A percentile compares a stretch with the other conserved stretches of the same genome.
phyloP scores from a whole-genome alignment of 2,888 invertebrate genomes.

The Amphipyra tragopoginis region DNA sequence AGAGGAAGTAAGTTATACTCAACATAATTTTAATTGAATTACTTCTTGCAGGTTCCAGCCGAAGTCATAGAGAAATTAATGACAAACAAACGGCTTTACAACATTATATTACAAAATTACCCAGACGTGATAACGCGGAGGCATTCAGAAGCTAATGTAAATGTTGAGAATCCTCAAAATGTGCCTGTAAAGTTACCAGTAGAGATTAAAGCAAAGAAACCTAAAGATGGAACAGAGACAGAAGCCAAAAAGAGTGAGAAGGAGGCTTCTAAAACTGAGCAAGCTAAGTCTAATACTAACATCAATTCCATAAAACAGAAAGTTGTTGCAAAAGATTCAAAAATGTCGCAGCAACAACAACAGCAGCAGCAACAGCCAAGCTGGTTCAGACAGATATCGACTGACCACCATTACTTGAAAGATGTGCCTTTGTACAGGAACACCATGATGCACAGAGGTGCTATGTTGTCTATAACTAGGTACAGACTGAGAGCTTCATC shows the following conservation, averaged over 20 bases:
- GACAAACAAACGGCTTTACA: conserved; percentile 91
- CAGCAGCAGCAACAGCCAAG: conserved; percentile 55
- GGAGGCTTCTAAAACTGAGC: conserved; percentile 46
- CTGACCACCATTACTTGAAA: conserved; percentile 92
- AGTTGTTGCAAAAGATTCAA: conserved; percentile 36
- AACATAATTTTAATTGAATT: conserved; percentile 8
- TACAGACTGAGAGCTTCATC: conserved; percentile 95
- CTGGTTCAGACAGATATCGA: conserved; percentile 88
- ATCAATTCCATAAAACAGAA: conserved; percentile 50
- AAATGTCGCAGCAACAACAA: conserved; percentile 51
- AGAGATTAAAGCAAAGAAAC: conserved; percentile 69
- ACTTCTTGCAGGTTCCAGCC: conserved; percentile 90
- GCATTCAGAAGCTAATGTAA: conserved; percentile 90
- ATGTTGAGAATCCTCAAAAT: conserved; percentile 64
- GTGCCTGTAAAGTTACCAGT: conserved; percentile 71
- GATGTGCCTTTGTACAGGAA: conserved; percentile 93
- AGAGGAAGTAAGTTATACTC: neutral
- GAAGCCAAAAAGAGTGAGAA: conserved; percentile 57
- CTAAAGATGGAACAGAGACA: conserved; percentile 52
- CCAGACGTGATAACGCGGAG: conserved; percentile 91
- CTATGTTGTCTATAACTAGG: conserved; percentile 94
- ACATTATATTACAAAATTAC: conserved; percentile 92
- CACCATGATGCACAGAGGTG: conserved; percentile 95
- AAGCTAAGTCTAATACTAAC: conserved; percentile 49
- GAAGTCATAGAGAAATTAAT: conserved; percentile 92